These are phyloP conservation scores for Melanerpes formicivorus DNA, from an alignment of 2,113 vertebrate species.

Conservation along the genomic window DNA sequence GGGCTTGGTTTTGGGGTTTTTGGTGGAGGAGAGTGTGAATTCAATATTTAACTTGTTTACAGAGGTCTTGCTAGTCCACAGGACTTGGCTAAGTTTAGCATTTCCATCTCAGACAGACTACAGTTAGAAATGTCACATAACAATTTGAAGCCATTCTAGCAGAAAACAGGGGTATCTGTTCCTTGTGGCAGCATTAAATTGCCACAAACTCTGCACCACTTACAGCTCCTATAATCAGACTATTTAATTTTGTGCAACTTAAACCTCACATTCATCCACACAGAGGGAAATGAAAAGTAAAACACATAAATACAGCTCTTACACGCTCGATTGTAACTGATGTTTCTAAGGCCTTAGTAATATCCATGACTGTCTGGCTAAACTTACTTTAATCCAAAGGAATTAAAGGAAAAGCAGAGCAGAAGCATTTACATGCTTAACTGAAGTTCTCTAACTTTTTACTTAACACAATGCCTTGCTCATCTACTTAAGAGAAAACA, in stretches of 20 bases:
- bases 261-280: conserved; percentile 19
- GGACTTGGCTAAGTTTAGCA: not conserved
- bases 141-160: not conserved
- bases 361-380: not conserved
- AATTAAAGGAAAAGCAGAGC: not conserved
- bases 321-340: conserved; percentile 3
- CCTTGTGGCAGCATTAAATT: conserved; percentile 19
- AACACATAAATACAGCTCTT: conserved; percentile 26
- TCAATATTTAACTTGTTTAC: not conserved
- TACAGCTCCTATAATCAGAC: not conserved
- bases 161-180: not conserved
- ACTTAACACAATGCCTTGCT: not conserved
- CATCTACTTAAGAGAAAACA: not conserved
- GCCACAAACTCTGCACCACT: not conserved
- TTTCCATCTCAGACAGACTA: not conserved
- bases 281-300: not conserved
- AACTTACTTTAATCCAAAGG: not conserved
- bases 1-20: no score
- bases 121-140: not conserved
- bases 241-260: conserved; percentile 55
- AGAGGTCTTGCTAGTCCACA: not conserved
- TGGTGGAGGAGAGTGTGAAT: not conserved
- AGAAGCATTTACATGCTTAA: not conserved
- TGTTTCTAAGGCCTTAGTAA: not conserved
- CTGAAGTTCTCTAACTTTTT: not conserved